phyloP scores from a whole-genome alignment of 1,140 invertebrate genomes.

The Papilio aristodemus region DNA sequence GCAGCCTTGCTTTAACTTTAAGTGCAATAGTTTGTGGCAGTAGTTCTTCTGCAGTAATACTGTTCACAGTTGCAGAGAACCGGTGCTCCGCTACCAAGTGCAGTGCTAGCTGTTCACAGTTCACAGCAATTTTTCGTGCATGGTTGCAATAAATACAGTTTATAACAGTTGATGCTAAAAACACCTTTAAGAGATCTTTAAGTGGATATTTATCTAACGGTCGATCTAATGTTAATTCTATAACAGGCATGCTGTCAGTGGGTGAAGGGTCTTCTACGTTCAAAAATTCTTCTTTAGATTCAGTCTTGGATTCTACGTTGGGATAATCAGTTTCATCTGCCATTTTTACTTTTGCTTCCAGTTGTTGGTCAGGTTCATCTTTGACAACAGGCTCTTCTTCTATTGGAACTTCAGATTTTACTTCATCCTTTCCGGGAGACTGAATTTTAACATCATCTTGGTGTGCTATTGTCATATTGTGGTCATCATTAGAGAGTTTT shows the following conservation, averaged over 20 bases:
- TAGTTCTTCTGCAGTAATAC: conserved; percentile 86
- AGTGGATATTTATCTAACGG: conserved; percentile 87
- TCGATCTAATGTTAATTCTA: conserved; percentile 87
- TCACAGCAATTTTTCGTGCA: conserved; percentile 89
- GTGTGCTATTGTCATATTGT: conserved; percentile 45
- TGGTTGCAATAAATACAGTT: conserved; percentile 92
- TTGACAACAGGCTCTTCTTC: conserved; percentile 37
- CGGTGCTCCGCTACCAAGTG: conserved; percentile 89
- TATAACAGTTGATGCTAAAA: conserved; percentile 84
- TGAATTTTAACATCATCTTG: conserved; percentile 35
- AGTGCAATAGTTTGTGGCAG: conserved; percentile 86
- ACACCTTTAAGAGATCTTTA: conserved; percentile 86
- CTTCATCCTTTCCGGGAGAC: conserved; percentile 9
- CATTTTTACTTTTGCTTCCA: conserved; percentile 47
- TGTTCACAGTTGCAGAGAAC: conserved; percentile 86
- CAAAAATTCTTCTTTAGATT: conserved; percentile 54
- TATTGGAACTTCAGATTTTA: conserved; percentile 20
- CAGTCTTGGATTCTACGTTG: conserved; percentile 53
- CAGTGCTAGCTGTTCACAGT: conserved; percentile 88
- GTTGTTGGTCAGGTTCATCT: conserved; percentile 36
- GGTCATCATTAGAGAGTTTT: conserved; percentile 78
- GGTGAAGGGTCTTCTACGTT: conserved; percentile 57
- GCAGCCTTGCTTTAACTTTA: conserved; percentile 84
- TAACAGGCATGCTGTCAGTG: conserved; percentile 76
- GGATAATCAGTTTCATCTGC: conserved; percentile 42